These are phyloP conservation scores for Phrynocephalus guinanensis DNA, from an alignment of 2,797 vertebrate species.

Conservation along the genomic window DNA sequence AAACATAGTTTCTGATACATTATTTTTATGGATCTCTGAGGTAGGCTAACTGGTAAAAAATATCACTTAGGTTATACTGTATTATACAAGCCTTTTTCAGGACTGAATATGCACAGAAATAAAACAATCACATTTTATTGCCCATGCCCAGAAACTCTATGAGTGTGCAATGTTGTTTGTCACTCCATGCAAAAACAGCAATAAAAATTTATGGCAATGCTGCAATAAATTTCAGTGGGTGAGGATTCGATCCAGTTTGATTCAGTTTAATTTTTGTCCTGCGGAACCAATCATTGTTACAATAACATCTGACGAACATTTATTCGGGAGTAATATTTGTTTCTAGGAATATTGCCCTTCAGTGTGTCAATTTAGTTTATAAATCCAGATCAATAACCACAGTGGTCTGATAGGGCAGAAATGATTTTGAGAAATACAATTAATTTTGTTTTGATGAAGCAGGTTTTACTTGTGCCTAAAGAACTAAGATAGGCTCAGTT, in stretches of 20 bases:
- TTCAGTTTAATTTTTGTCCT: constrained; percentile 32
- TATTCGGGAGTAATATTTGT: constrained; percentile 9
- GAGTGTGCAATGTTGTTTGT: constrained; percentile 15
- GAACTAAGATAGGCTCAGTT: constrained; percentile 21
- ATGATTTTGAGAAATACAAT: constrained; percentile 23
- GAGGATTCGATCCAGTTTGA: not conserved
- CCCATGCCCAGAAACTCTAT: not conserved
- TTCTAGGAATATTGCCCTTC: not conserved
- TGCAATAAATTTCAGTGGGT: constrained; percentile 23
- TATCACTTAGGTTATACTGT: constrained; percentile 9
- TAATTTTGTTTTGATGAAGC: constrained; percentile 35
- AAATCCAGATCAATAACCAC: constrained; percentile 7
- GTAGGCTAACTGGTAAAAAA: constrained; percentile 42
- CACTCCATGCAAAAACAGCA: constrained; percentile 7
- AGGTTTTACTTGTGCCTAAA: not conserved
- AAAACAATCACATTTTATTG: constrained; percentile 12
- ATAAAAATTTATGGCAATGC: constrained; percentile 32
- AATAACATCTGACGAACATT: not conserved
- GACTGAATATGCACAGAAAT: constrained; percentile 8
- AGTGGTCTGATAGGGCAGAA: not conserved
- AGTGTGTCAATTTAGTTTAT: constrained; percentile 23
- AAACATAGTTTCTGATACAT: constrained; percentile 35
- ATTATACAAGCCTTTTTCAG: constrained; percentile 21
- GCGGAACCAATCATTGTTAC: constrained; percentile 18
- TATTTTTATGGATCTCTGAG: constrained; percentile 23